A percentile compares a stretch with the other conserved stretches of the same genome.
These are phyloP conservation scores for Salmo trutta DNA, from an alignment of 2,797 vertebrate genomes.

Conservation along the genomic window DNA sequence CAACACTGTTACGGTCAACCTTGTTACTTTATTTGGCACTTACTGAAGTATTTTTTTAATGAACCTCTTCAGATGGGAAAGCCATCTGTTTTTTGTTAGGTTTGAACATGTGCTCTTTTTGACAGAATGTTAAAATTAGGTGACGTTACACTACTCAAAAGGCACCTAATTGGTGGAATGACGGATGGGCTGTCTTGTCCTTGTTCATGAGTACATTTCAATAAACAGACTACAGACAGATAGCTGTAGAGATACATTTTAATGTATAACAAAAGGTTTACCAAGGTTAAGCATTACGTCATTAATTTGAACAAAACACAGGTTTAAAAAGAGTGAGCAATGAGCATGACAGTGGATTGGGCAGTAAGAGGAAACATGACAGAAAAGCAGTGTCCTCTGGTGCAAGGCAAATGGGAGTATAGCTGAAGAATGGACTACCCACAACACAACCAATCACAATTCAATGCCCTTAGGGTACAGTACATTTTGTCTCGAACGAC, in stretches of 20 bases:
- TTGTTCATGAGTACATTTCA: neutral
- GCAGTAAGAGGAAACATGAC: neutral
- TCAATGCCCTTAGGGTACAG: neutral
- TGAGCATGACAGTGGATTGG: neutral
- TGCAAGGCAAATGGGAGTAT: conserved; percentile 13
- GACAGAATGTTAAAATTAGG: too few species aligned
- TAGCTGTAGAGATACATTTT: conserved; percentile 34
- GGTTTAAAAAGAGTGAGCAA: neutral
- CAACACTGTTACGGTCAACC: too few species aligned
- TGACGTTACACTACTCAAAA: too few species aligned
- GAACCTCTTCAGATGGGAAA: too few species aligned
- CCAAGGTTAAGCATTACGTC: conserved; percentile 47
- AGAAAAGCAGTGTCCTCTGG: conserved; percentile 15
- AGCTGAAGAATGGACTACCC: neutral
- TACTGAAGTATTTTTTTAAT: too few species aligned
- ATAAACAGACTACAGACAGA: neutral
- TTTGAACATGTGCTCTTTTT: too few species aligned
- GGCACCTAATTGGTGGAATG: too few species aligned
- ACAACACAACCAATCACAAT: conserved; percentile 16
- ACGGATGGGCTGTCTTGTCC: neutral
- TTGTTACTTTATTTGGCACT: too few species aligned
- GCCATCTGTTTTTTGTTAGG: too few species aligned
- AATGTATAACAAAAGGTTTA: conserved; percentile 47
- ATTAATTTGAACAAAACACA: conserved; percentile 25
- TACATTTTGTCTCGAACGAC: conserved; percentile 12